Percentiles rank a stretch among this genome's conserved stretches.
phyloP scores from a whole-genome alignment of 2,888 invertebrate genomes.

The Pyrrhosoma nymphula region DNA sequence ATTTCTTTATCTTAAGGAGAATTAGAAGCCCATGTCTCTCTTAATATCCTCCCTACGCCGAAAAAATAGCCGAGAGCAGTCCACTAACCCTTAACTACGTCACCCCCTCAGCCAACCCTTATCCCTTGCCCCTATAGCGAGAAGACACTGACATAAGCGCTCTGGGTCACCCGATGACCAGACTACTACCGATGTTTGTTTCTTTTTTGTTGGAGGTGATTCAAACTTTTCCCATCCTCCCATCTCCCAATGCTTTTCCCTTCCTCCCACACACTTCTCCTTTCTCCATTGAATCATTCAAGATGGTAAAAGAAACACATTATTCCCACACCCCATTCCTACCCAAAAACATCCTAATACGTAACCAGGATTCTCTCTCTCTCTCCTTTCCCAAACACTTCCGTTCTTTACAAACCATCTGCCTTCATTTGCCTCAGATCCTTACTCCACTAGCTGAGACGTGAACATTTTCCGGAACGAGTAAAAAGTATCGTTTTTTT shows the following conservation, averaged over 20 bases:
- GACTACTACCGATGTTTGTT: neutral
- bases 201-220: neutral
- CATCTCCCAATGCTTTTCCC: too few relatives aligned
- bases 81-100: neutral
- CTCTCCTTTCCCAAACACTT: neutral
- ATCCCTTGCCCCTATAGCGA: neutral
- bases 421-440: neutral
- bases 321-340: neutral
- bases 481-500: neutral
- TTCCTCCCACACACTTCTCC: neutral
- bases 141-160: neutral
- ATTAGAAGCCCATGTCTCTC: neutral
- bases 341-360: neutral
- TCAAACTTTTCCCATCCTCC: too few relatives aligned
- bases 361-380: too few relatives aligned
- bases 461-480: neutral
- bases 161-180: neutral
- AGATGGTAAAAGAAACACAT: neutral
- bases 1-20: too few relatives aligned
- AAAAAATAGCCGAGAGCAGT: neutral
- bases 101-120: neutral
- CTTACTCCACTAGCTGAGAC: neutral
- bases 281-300: constrained; percentile 14
- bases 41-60: neutral
- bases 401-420: neutral